Base-by-base conservation (phyloP, 2,113 vertebrate species). In the Oreochromis tanganicae region DNA sequence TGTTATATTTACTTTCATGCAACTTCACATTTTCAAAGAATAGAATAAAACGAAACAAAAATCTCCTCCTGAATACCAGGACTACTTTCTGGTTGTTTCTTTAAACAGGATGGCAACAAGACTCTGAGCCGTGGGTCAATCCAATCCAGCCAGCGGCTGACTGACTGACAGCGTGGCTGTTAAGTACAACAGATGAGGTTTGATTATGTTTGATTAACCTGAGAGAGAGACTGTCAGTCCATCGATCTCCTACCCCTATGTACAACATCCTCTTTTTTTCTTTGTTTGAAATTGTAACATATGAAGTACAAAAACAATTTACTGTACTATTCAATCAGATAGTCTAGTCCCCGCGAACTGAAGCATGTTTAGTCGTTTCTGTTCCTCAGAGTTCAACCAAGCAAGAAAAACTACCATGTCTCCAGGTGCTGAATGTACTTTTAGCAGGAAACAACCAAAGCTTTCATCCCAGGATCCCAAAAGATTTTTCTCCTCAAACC, bases 131-230 rank as follows among this genome's bases (percentile, higher is more conserved):
- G 50, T 3, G 16, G 63, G 63, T 50, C 34, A 21, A 79, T 80
- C 84, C 41, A 85, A 89, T 78, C 83, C 83, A 89, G 89, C 19
- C 1, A 54, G 57, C 56, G 75, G 43, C 87, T 14, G 46, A 79
- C 63, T 34, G 73, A 71, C 80, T 29, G 73, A 73, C 83, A 81
- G 83, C 71, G 71, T 68, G 94, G 85, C 85, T 83, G 91, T 84
- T 84, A 36, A 89, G 85, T 83, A 61, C 81, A 85, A 92, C 85
- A 73, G 86, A 90, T 88, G 93, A 94, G 93, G 90, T 93, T 92
- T 80, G 82, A 90, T 85, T 88, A 91, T 43, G 68, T 91, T 93
- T 85, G 68, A 91, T 88, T 92, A 93, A 94, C 95, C 95, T 95
- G 95, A 95, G 95, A 94, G 88, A 91, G 84, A 90, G 85, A 86